Percentiles rank a stretch among this genome's conserved stretches.
phyloP scores from a whole-genome alignment of 2,113 vertebrate genomes.

The Elaphurus davidianus region DNA sequence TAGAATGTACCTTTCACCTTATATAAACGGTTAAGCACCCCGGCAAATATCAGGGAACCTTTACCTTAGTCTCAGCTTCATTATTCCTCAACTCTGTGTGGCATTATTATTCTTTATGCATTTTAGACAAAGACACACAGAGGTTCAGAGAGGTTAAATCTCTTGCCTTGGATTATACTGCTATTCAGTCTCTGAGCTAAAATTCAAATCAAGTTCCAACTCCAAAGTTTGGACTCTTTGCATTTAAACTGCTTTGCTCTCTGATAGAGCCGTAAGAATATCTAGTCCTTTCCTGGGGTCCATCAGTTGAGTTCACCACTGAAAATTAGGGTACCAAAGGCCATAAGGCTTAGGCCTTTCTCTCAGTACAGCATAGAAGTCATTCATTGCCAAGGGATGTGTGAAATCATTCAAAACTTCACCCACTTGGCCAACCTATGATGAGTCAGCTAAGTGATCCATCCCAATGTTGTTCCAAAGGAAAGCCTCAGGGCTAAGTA shows the following conservation, averaged over 20 bases:
- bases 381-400: neutral
- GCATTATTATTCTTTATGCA: neutral
- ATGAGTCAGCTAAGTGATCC: neutral
- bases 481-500: neutral
- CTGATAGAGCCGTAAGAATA: neutral
- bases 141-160: neutral
- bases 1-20: neutral
- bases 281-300: neutral
- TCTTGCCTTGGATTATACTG: neutral
- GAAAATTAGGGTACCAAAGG: neutral
- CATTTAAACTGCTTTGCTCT: neutral
- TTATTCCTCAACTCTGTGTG: neutral
- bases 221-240: neutral
- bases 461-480: neutral
- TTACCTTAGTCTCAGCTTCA: neutral
- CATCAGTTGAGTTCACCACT: neutral
- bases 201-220: neutral
- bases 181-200: neutral
- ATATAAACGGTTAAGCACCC: neutral
- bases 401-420: neutral
- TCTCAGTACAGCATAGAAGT: neutral
- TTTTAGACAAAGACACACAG: neutral
- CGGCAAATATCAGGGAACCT: neutral
- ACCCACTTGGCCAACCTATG: neutral
- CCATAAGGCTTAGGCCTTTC: neutral